A percentile compares a stretch with the other conserved stretches of the same genome.
Conservation (phyloP, 2,113 vertebrate genomes). For the Nibea albiflora region DNA sequence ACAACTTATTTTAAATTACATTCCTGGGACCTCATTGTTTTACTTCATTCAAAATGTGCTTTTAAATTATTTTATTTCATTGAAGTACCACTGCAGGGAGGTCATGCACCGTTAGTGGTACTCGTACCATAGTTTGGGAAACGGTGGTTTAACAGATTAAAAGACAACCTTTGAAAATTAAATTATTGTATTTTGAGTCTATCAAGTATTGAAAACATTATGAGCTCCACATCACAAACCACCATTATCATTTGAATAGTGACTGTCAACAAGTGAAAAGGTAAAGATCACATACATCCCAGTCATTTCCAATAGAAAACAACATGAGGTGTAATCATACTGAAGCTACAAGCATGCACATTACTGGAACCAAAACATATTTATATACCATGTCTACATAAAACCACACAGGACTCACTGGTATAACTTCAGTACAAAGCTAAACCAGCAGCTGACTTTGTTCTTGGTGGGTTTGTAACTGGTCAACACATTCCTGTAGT, state of each 20-base stretch:
- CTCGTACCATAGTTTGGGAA: too few relatives aligned
- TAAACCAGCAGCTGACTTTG: neutral
- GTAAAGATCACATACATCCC: neutral
- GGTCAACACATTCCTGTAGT: slow-evolving; percentile 54
- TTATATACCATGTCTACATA: neutral
- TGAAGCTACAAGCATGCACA: neutral
- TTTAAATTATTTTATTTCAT: too few relatives aligned
- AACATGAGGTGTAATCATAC: neutral
- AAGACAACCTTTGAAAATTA: neutral
- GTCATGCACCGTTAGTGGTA: too few relatives aligned
- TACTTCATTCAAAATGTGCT: too few relatives aligned
- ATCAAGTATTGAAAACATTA: neutral
- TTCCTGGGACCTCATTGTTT: too few relatives aligned
- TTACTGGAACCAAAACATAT: neutral
- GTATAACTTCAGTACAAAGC: neutral
- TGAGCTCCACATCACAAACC: neutral
- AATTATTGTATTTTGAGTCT: neutral
- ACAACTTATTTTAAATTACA: too few relatives aligned
- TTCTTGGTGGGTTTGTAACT: slow-evolving; percentile 9
- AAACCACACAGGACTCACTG: neutral
- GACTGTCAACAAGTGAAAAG: neutral
- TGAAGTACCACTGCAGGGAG: too few relatives aligned
- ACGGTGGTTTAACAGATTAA: neutral
- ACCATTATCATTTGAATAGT: neutral
- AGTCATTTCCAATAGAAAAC: neutral